Evolutionary conservation across 2,888 invertebrate genomes (phyloP), one percentile per base, ranked within the genome.

Genomic region (Dasypolia templi): DNA sequence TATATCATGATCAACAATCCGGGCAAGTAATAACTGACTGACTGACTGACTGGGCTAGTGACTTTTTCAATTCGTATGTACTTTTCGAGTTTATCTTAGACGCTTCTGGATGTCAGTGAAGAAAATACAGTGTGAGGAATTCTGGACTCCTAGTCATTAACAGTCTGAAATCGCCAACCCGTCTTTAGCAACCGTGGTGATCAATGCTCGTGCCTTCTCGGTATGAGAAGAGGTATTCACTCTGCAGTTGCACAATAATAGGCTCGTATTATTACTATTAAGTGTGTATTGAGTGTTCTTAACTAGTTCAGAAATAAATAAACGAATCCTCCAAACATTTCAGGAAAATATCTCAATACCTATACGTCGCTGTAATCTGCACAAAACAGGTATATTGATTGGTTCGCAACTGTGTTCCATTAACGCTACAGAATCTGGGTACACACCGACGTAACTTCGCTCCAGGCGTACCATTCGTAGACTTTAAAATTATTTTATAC

Each of bases 381-480:
- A 83, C 81, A 87, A 88, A 89, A 82, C 88, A 90, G 88, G 87
- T 77, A 72, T 89, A 88, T 83, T 85, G 83, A 88, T 89, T 88
- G 89, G 83, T 87, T 89, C 90, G 92, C 93, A 93, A 90, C 90
- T 88, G 90, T 93, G 92, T 93, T 91, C 93, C 93, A 94, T 94
- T 93, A 94, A 89, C 84, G 89, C 66, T 86, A 91, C 91, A 89
- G 90, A 90, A 86, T 81, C 70, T 65, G 74, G 83, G 72, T 88
- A 90, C 89, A 89, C 75, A 72, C 67, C 46, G 83, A 61, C 75
- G 69, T 84, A 89, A 88, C 88, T 87, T 88, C 82, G 90, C 89
- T 86, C 77, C 81, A 76, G 85, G 88, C 86, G 32, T 61, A 72
- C 78, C 67, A 49, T 55, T 82, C 49, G 77, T 75, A 77, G 74